Percentiles rank a stretch among this genome's conserved stretches.
These are phyloP conservation scores for Eupithecia dodoneata DNA, from an alignment of 2,888 invertebrate species.

Conservation along the genomic window DNA sequence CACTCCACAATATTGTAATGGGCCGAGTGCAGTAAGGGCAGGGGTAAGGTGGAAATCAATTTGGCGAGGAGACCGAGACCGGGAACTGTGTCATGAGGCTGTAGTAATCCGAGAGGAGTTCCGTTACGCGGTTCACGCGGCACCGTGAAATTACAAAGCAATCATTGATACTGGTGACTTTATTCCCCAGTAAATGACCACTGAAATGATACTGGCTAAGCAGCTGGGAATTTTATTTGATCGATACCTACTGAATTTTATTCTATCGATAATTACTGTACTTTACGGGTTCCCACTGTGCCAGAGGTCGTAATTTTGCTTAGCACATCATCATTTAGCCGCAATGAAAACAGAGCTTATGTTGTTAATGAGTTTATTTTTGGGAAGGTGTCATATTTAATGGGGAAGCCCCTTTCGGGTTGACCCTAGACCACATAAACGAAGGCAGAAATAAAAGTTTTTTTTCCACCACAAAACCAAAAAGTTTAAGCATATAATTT, in stretches of 20 bases:
- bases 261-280: not conserved
- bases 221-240: not conserved
- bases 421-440: not conserved
- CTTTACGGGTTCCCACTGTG: too few species aligned
- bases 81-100: constrained; percentile 78
- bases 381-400: not conserved
- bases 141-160: constrained; percentile 74
- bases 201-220: constrained; percentile 46
- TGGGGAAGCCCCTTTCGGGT: not conserved
- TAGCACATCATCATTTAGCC: not conserved
- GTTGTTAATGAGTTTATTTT: not conserved
- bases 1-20: constrained; percentile 42
- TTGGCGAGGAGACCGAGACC: constrained; percentile 60
- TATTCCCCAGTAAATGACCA: constrained; percentile 59
- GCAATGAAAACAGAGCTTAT: not conserved
- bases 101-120: constrained; percentile 68
- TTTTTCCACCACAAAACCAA: not conserved
- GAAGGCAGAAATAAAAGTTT: not conserved
- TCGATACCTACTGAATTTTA: not conserved
- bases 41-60: constrained; percentile 70
- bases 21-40: constrained; percentile 49
- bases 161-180: constrained; percentile 69
- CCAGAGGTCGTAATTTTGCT: not conserved
- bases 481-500: not conserved
- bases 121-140: constrained; percentile 76